Base-by-base conservation (phyloP, 1,140 invertebrate species). In the Andricus grossulariae region DNA sequence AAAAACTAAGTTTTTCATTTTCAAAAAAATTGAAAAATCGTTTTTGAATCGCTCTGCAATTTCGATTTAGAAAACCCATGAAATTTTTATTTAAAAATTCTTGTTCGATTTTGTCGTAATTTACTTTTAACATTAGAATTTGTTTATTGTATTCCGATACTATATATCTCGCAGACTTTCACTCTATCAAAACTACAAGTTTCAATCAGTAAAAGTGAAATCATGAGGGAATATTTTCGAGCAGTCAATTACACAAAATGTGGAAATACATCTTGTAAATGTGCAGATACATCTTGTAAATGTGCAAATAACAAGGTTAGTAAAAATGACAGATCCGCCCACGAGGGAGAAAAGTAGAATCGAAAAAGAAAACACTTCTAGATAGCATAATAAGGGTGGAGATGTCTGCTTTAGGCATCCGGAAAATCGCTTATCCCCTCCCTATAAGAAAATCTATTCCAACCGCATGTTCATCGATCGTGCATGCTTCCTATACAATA, bases 311-410 rank as follows among this genome's bases (percentile, higher is more conserved):
- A 66, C 60, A 66, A 39, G 16, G 25, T 39, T 60, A 32, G 13
- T 66, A 32, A n/a, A 66, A 66, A 66, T 66, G 60, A 66, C 25
- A 39, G 25, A 8, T 12, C 6, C 25, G 25, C 25, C 32, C 39
- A 32, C 39, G 15, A 32, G 25, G 21, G 21, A 45, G 25, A 32
- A 39, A 66, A 66, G 25, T 7, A 45, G 15, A 32, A 39, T 66
- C 25, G 25, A 16, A 39, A 60, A 66, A 32, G 60, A 66, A 66
- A 66, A 66, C 60, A 66, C 60, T 66, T 66, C 32, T 16, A 66
- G 32, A 45, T 66, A 32, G 25, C 32, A 66, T 66, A 39, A 66
- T 66, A 45, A 39, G 10, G 25, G 39, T 18, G 21, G 16, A 32
- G 7, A 39, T 16, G 25, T 66, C 25, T 66, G 60, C 32, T 66